Evolutionary conservation across 2,888 invertebrate species (phyloP).

Genomic region (Ctena decussata): DNA sequence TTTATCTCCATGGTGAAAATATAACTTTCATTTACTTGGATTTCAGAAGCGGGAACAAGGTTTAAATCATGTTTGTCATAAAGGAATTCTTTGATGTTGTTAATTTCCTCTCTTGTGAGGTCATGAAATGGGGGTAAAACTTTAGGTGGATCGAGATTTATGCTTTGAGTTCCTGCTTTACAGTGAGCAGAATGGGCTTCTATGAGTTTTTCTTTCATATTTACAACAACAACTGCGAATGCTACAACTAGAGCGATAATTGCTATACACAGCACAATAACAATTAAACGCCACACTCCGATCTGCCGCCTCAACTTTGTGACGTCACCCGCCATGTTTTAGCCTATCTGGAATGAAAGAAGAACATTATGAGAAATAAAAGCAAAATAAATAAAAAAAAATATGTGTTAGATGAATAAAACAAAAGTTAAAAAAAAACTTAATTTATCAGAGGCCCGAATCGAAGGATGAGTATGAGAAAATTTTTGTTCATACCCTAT

Average conservation of each 20-base stretch:
- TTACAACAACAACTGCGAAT: constrained; percentile 28
- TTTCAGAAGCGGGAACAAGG: constrained; percentile 35
- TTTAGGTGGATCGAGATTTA: constrained; percentile 54
- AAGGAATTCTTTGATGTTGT: constrained; percentile 43
- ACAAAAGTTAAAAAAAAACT: no score
- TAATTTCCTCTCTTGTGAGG: constrained; percentile 54
- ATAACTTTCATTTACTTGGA: constrained; percentile 41
- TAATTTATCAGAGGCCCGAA: no score
- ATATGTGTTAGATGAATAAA: no score
- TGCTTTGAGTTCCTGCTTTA: not conserved
- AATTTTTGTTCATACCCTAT: no score
- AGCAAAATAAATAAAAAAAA: no score
- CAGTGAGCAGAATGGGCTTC: not conserved
- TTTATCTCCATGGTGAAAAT: constrained; percentile 56
- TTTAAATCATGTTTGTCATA: constrained; percentile 51
- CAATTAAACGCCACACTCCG: constrained; percentile 31
- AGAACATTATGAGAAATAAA: no score
- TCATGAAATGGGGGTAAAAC: constrained; percentile 59
- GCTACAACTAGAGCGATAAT: constrained; percentile 35
- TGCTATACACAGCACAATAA: constrained; percentile 13
- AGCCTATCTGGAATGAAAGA: not conserved
- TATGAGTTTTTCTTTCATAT: not conserved
- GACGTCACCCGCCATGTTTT: constrained; percentile 8
- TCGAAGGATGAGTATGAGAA: no score
- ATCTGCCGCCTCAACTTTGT: constrained; percentile 33